A percentile compares a stretch with the other conserved stretches of the same genome.
Evolutionary conservation across 2,888 invertebrate species (phyloP).

Genomic region (Tetrapedia diversipes): DNA sequence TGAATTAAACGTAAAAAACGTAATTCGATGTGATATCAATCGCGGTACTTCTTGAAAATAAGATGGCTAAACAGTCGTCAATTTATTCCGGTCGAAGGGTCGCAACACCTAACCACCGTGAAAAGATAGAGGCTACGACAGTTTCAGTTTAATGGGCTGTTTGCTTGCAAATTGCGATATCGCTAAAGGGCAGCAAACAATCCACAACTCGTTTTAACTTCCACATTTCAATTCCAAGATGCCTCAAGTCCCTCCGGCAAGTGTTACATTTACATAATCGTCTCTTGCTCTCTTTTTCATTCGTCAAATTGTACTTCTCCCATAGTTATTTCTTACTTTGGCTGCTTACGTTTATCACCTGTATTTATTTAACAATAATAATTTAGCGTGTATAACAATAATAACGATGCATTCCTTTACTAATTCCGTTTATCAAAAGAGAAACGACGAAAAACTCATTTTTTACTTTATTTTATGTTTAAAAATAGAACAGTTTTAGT

Average conservation of each 20-base stretch:
- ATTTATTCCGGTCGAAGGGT: conserved; percentile 42
- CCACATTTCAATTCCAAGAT: conserved; percentile 73
- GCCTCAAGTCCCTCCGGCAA: conserved; percentile 55
- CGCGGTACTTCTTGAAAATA: not conserved
- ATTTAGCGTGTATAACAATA: not conserved
- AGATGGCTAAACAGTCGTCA: conserved; percentile 18
- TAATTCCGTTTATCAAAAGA: not conserved
- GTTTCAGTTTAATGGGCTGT: conserved; percentile 75
- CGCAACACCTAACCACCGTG: conserved; percentile 50
- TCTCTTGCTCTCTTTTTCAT: conserved; percentile 60
- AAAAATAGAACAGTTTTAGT: not conserved
- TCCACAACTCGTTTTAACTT: conserved; percentile 79
- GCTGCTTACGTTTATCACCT: not conserved
- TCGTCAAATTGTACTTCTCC: conserved; percentile 15
- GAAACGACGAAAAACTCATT: too few relatives aligned
- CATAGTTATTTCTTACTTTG: not conserved
- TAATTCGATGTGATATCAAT: not conserved
- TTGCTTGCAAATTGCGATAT: conserved; percentile 79
- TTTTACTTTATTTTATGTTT: not conserved
- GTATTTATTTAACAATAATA: not conserved
- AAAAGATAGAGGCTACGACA: conserved; percentile 38
- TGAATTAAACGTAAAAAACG: too few relatives aligned
- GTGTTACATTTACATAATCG: conserved; percentile 74
- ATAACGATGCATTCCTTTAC: not conserved
- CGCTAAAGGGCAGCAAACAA: conserved; percentile 79